Percentiles rank a stretch among this genome's conserved stretches.
phyloP scores from a whole-genome alignment of 2,113 vertebrate species.

The Sapajus apella region DNA sequence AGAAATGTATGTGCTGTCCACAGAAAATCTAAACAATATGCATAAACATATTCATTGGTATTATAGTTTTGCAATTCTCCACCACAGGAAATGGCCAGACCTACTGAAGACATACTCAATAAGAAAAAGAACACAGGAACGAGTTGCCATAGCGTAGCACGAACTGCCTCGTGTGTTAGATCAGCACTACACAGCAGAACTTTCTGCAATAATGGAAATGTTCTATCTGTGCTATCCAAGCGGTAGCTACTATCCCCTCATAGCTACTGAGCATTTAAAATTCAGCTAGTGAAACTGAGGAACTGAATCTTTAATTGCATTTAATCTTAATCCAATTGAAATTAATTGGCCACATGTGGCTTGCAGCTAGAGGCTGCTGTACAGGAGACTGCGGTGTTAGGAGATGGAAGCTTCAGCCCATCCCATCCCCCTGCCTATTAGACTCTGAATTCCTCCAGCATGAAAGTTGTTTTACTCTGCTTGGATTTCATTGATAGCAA shows the following conservation, averaged over 20 bases:
- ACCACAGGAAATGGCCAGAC: neutral
- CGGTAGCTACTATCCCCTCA: neutral
- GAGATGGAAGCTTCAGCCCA: neutral
- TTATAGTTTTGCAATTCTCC: neutral
- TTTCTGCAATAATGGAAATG: neutral
- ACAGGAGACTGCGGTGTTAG: fast-evolving
- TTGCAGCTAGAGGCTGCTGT: neutral
- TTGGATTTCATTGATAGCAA: fast-evolving
- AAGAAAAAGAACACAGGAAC: neutral
- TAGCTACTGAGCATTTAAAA: neutral
- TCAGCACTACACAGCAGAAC: fast-evolving
- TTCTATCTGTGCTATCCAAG: neutral
- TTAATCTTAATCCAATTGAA: neutral
- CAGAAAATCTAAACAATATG: neutral
- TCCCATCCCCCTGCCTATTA: neutral
- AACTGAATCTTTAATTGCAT: neutral
- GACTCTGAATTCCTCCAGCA: neutral
- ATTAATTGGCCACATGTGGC: neutral
- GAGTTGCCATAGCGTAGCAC: neutral
- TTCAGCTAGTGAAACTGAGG: neutral
- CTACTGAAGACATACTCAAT: neutral
- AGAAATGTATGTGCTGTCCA: neutral
- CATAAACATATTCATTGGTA: neutral
- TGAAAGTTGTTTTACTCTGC: neutral
- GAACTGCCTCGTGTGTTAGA: neutral